Base-by-base conservation (phyloP, 1,140 invertebrate genomes). In the Drosophila tropicalis region DNA sequence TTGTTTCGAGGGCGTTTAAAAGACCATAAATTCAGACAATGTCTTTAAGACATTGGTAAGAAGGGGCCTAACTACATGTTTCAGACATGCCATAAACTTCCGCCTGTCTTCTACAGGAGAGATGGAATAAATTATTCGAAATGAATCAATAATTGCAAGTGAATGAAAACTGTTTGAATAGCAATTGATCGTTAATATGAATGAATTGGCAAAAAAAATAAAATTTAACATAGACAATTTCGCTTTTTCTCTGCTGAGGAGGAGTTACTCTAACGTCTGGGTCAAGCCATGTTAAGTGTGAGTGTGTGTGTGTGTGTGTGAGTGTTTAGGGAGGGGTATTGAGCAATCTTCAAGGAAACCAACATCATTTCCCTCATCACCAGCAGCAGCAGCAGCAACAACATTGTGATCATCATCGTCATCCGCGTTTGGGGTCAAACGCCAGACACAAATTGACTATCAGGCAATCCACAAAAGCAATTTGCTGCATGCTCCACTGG, bases 1-100 rank as follows among this genome's bases (percentile, higher is more conserved):
- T 40, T 55, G 4, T 25, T 15, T 58, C 13, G 62, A 41, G 44
- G 72, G 72, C 79, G 79, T 81, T 81, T 81, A 81, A 73, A 81
- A 81, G 41, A 36, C 75, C 80, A 83, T 83, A 83, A 83, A 83
- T 83, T 81, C 25, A 29, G 19, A 61, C 67, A 62, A 71, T 83
- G 75, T 57, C 19, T 57, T 51, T 22, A 9, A 63, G 5, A 57
- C n/a, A n/a, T n/a, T 55, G 56, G 13, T 29, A 32, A n/a, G n/a
- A 5, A 17, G 36, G 51, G 4, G 54, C n/a, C 4, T 57, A 70
- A 40, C 13, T 62, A 41, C 44, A 54, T 66, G 44, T 51, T 51
- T 51, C 6, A 4, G 17, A 60, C 72, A 73, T 72, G 71, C 69
- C 71, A 64, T 56, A 54, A 68, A 73, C 79, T 82, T 82, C 75